Evolutionary conservation across 2,888 invertebrate genomes (phyloP), one percentile per base, ranked within the genome.

Genomic region (Papilio protenor): DNA sequence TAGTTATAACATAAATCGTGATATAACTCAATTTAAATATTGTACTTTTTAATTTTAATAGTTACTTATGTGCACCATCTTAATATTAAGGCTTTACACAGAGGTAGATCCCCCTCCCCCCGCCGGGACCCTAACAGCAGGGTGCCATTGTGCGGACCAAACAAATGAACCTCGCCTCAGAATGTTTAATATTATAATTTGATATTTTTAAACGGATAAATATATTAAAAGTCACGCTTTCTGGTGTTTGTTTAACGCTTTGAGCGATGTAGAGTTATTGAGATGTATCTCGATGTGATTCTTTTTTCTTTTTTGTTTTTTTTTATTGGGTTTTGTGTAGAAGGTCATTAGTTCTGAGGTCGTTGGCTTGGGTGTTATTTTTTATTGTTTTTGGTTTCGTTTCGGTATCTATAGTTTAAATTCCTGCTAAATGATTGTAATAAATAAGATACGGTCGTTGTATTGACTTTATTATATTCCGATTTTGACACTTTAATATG

Each of bases 101-200:
- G 80, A 82, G 83, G 84, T 82, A 81, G 83, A 81, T 73, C 64
- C 52, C 52, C 82, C 77, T 79, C 79, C 83, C 82, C 76, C 80
- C 78, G 83, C 47, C 81, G 69, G 75, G n/a, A 81, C 81, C 83
- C 81, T 79, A 90, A 16, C 92, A 81, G 82, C 93, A 83, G 93
- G 94, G 88, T 83, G 81, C 90, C 91, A 88, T 94, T 94, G 93
- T 94, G 87, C 84, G 80, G 79, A 79, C 82, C 88, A 90, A 89
- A 94, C 91, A 92, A 94, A 94, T 92, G 94, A 90, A 90, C 87
- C 90, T 84, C 85, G 85, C 85, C 89, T 86, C 85, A 90, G 88
- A 89, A 91, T 90, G 90, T 89, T 92, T 92, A 93, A 94, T 94
- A 94, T 94, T 94, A 94, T 94, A 94, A 94, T 94, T 94, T 94